These are phyloP conservation scores for Lacerta agilis DNA, from an alignment of 2,797 vertebrate genomes.

Conservation along the genomic window DNA sequence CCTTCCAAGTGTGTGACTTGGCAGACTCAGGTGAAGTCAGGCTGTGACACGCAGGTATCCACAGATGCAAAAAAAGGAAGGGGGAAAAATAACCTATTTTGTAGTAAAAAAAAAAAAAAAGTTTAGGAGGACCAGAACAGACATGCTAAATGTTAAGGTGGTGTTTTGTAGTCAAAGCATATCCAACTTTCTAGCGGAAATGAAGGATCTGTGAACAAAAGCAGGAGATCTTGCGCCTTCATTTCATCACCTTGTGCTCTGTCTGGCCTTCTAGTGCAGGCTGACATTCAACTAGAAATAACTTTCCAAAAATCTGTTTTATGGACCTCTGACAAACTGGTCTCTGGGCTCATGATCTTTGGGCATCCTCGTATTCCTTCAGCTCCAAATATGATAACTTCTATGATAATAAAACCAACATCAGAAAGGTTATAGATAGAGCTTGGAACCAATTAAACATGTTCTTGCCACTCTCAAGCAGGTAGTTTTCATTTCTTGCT, in stretches of 20 bases:
- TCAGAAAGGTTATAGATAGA: conserved; percentile 10
- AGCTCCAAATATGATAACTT: not conserved
- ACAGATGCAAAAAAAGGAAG: no score
- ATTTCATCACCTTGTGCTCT: conserved; percentile 16
- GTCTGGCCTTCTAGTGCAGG: not conserved
- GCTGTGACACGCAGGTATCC: not conserved
- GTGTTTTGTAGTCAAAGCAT: conserved; percentile 6
- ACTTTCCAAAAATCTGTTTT: not conserved
- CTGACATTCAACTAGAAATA: conserved; percentile 29
- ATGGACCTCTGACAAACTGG: not conserved
- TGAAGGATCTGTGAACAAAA: conserved; percentile 38
- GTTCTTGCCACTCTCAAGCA: not conserved
- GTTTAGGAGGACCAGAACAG: no score
- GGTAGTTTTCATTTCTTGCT: not conserved
- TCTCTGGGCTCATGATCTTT: not conserved
- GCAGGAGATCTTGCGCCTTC: conserved; percentile 5
- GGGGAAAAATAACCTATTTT: not conserved
- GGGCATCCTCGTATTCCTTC: not conserved
- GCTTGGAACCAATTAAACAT: not conserved
- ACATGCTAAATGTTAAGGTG: not conserved
- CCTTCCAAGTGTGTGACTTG: not conserved
- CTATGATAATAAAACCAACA: not conserved
- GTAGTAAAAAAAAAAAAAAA: not conserved
- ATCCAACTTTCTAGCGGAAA: not conserved
- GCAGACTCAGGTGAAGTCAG: not conserved